These are phyloP conservation scores for Abrostola triplasia DNA, from an alignment of 2,888 invertebrate species.

Conservation along the genomic window DNA sequence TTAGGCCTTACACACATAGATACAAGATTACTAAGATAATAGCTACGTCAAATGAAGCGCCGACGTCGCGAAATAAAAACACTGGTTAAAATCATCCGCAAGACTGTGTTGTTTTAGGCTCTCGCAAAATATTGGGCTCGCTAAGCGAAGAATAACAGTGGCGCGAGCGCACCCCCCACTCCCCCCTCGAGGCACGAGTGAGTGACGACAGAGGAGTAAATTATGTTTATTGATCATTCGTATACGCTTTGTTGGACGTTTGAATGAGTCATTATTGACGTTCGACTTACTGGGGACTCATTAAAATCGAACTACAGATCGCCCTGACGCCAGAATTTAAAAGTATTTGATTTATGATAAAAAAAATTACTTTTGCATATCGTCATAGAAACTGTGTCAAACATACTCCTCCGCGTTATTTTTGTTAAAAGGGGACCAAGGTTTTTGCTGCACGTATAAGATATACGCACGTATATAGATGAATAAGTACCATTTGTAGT, in stretches of 20 bases:
- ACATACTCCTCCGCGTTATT: no score
- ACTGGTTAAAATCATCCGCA: constrained; percentile 64
- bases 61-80: constrained; percentile 69
- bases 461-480: no score
- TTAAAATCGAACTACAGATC: no score
- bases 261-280: no score
- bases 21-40: constrained; percentile 67
- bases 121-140: constrained; percentile 77
- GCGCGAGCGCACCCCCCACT: constrained; percentile 38
- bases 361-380: no score
- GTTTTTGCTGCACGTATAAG: no score
- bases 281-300: no score
- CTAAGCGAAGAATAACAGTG: constrained; percentile 81
- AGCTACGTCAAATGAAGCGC: constrained; percentile 68
- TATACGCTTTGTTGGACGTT: background rate
- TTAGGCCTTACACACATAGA: constrained; percentile 43
- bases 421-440: no score
- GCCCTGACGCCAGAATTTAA: no score
- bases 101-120: constrained; percentile 77
- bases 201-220: constrained; percentile 34
- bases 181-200: constrained; percentile 3
- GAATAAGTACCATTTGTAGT: no score
- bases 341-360: no score
- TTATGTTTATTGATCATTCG: constrained; percentile 41
- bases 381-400: no score